Percentiles rank a stretch among this genome's conserved stretches.
Conservation (phyloP, 2,797 vertebrate species). For the Onychomys leucogaster region DNA sequence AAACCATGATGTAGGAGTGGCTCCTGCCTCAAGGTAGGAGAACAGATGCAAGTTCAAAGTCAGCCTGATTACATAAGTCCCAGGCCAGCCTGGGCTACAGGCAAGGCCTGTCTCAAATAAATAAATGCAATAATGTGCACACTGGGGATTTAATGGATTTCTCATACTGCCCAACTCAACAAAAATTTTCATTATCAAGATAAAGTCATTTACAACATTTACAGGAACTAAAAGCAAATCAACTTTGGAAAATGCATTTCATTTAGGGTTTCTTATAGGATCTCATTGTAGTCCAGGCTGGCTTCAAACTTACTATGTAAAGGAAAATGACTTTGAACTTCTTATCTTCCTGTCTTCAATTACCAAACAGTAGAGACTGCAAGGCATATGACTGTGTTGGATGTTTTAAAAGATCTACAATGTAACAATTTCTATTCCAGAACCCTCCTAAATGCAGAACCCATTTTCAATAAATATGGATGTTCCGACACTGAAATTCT, state of each 20-base stretch:
- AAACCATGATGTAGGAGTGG: neutral
- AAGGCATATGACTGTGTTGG: neutral
- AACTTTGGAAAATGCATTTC: slow-evolving; percentile 8
- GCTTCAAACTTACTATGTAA: neutral
- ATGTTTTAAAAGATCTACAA: neutral
- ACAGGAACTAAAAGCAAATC: slow-evolving; percentile 17
- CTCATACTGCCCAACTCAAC: slow-evolving; percentile 16
- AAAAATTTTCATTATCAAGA: slow-evolving; percentile 15
- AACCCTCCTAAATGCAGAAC: neutral
- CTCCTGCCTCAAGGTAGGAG: neutral
- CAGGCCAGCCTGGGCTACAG: neutral
- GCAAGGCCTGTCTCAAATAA: neutral
- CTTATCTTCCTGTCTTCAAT: neutral
- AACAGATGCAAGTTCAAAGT: neutral
- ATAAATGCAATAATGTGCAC: neutral
- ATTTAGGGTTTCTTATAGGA: neutral
- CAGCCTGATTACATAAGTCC: neutral
- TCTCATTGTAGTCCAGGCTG: neutral
- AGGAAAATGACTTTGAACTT: neutral
- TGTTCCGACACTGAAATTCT: slow-evolving; percentile 35
- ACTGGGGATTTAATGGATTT: neutral
- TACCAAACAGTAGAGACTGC: neutral
- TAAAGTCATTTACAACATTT: slow-evolving; percentile 29
- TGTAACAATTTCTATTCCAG: neutral
- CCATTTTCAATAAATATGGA: slow-evolving; percentile 19